A percentile compares a stretch with the other conserved stretches of the same genome.
These are phyloP conservation scores for Carettochelys insculpta DNA, from an alignment of 2,113 vertebrate genomes.

Conservation along the genomic window DNA sequence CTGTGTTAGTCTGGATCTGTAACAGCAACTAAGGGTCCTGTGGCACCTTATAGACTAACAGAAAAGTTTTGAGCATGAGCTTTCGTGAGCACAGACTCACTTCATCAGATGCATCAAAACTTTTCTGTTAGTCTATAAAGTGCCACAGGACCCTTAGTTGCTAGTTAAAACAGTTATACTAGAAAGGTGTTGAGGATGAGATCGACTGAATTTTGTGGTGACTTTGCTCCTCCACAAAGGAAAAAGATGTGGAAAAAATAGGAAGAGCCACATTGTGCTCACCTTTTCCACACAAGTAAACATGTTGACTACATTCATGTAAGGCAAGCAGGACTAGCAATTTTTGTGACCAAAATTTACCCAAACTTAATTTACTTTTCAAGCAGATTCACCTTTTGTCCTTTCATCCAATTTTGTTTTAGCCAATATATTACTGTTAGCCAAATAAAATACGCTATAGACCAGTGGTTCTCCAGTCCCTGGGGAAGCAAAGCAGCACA, in stretches of 20 bases:
- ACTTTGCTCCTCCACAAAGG: slow-evolving; percentile 61
- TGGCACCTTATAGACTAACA: too few relatives aligned
- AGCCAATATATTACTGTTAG: neutral
- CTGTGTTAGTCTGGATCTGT: too few relatives aligned
- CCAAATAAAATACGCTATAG: slow-evolving; percentile 17
- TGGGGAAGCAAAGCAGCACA: too few relatives aligned
- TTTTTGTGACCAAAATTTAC: slow-evolving; percentile 50
- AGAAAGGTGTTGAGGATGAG: slow-evolving; percentile 57
- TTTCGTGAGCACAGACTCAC: too few relatives aligned
- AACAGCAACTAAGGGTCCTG: too few relatives aligned
- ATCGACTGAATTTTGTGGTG: slow-evolving; percentile 73
- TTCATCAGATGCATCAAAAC: too few relatives aligned
- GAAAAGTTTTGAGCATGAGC: too few relatives aligned
- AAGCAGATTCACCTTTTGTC: slow-evolving; percentile 42
- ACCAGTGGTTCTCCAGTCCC: too few relatives aligned
- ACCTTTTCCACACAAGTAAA: slow-evolving; percentile 56
- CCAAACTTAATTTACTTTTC: slow-evolving; percentile 64
- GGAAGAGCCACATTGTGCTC: slow-evolving; percentile 58
- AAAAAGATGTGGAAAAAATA: slow-evolving; percentile 58
- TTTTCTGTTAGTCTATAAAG: too few relatives aligned
- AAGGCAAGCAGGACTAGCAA: slow-evolving; percentile 68
- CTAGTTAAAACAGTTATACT: slow-evolving; percentile 74
- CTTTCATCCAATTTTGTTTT: neutral
- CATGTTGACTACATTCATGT: slow-evolving; percentile 65
- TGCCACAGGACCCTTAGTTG: too few relatives aligned